These are phyloP conservation scores for Nematolebias whitei DNA, from an alignment of 2,113 vertebrate species.

Conservation along the genomic window DNA sequence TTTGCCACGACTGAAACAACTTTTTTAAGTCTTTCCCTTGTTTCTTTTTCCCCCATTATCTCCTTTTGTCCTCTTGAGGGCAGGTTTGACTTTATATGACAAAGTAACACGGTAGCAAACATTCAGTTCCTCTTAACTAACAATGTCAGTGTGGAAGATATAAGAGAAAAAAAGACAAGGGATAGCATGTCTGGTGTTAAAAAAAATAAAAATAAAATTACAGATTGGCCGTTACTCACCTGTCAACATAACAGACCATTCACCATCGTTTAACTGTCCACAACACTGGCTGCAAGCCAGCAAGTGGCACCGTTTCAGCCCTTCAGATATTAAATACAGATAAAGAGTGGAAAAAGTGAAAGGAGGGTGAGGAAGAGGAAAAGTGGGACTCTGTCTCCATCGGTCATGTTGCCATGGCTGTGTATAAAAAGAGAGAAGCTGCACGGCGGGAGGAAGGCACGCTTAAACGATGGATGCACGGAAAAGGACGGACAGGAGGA, in stretches of 20 bases:
- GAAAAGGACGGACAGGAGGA: constrained; percentile 33
- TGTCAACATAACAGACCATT: constrained; percentile 53
- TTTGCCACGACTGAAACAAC: neutral
- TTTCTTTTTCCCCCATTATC: constrained; percentile 42
- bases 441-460: constrained; percentile 60
- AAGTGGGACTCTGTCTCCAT: constrained; percentile 68
- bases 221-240: constrained; percentile 57
- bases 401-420: constrained; percentile 63
- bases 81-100: constrained; percentile 25
- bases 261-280: constrained; percentile 50
- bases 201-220: constrained; percentile 6
- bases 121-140: constrained; percentile 9
- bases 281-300: constrained; percentile 54
- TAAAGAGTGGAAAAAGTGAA: constrained; percentile 59
- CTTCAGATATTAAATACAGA: constrained; percentile 69
- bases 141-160: constrained; percentile 5
- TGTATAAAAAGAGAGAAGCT: constrained; percentile 28
- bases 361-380: constrained; percentile 60
- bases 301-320: constrained; percentile 50
- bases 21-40: constrained; percentile 53
- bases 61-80: constrained; percentile 14
- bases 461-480: constrained; percentile 60
- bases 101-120: constrained; percentile 6
- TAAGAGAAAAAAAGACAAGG: constrained; percentile 46
- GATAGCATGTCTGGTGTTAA: constrained; percentile 23